These are phyloP conservation scores for Caerostris extrusa DNA, from an alignment of 1,140 invertebrate species.

Conservation along the genomic window DNA sequence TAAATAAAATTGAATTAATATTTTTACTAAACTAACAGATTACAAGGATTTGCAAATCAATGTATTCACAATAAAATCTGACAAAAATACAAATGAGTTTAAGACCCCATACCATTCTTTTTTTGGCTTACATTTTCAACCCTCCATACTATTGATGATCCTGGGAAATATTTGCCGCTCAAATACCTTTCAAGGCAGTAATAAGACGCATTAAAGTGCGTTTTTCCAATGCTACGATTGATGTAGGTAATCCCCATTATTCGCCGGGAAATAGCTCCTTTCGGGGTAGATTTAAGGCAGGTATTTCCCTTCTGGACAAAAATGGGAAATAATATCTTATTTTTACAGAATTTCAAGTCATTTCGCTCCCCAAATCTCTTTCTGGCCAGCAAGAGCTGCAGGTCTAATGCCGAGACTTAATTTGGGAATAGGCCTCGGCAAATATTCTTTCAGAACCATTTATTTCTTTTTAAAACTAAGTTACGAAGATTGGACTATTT, in stretches of 20 bases:
- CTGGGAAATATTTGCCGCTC: no score
- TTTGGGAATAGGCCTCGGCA: no score
- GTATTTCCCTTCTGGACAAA: no score
- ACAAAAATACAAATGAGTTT: no score
- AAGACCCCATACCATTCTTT: no score
- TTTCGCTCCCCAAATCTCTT: background rate
- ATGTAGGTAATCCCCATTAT: background rate
- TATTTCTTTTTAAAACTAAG: background rate
- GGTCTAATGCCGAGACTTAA: no score
- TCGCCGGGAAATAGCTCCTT: background rate
- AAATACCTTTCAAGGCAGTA: background rate
- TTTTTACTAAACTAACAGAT: no score
- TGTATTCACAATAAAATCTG: no score
- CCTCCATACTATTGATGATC: no score
- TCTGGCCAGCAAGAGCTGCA: background rate
- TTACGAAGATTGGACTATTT: background rate
- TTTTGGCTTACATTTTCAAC: no score
- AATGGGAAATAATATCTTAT: background rate
- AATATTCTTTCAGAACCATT: background rate
- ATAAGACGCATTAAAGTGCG: background rate
- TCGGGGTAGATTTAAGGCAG: background rate
- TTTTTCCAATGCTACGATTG: background rate
- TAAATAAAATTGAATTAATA: no score
- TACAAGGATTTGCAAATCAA: no score
- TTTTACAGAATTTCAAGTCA: background rate